Evolutionary conservation across 2,888 invertebrate genomes (phyloP).

Genomic region (Xanthia icteritia): DNA sequence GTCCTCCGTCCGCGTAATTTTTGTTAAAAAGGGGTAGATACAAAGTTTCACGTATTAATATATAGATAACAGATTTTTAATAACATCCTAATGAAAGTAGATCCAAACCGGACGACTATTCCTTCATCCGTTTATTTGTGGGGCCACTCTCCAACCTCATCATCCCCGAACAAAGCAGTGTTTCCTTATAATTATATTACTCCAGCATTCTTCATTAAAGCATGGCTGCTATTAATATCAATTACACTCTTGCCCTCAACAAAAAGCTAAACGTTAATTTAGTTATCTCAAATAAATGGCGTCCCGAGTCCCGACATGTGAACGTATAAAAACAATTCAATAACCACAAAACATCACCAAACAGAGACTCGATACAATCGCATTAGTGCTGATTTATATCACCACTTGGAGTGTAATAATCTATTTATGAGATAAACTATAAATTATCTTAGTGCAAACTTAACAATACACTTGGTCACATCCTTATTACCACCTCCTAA

Average conservation of each 20-base stretch:
- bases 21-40: no score
- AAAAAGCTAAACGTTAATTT: constrained; percentile 55
- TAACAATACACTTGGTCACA: constrained; percentile 11
- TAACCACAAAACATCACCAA: constrained; percentile 68
- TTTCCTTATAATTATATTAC: constrained; percentile 18
- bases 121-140: no score
- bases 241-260: constrained; percentile 44
- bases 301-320: constrained; percentile 55
- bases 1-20: no score
- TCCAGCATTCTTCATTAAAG: background rate
- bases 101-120: background rate
- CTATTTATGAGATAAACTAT: constrained; percentile 87
- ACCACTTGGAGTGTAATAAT: constrained; percentile 83
- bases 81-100: no score
- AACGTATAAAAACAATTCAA: constrained; percentile 73
- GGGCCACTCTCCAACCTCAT: background rate
- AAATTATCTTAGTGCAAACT: constrained; percentile 78
- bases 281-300: constrained; percentile 58
- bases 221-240: constrained; percentile 41
- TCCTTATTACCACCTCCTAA: background rate
- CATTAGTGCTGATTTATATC: constrained; percentile 85
- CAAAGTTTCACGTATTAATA: no score
- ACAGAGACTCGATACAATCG: constrained; percentile 73
- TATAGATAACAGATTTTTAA: background rate
- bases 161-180: background rate